Evolutionary conservation across 2,797 vertebrate genomes (phyloP).

Genomic region (Neomorphus geoffroyi): DNA sequence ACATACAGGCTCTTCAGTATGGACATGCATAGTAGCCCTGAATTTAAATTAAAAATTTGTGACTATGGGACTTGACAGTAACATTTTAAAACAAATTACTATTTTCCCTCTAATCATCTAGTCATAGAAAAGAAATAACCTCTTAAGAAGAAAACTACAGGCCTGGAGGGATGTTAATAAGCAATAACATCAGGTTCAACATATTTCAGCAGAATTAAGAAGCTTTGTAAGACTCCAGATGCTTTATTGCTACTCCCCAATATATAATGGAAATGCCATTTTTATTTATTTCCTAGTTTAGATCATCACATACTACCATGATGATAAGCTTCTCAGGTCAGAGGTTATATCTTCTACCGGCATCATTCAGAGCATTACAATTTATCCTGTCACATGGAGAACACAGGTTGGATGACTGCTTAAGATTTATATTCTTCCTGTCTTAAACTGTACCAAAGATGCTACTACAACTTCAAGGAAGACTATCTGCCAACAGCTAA

Average conservation of each 20-base stretch:
- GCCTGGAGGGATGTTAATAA: not conserved
- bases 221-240: not conserved
- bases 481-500: not conserved
- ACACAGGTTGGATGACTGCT: not conserved
- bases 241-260: not conserved
- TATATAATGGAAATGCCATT: not conserved
- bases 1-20: not conserved
- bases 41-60: not conserved
- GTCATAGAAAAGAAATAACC: not conserved
- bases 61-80: not conserved
- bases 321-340: slow-evolving; percentile 6
- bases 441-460: not conserved
- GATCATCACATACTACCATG: slow-evolving; percentile 18
- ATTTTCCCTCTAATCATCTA: not conserved
- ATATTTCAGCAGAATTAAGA: not conserved
- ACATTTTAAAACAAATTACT: not conserved
- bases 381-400: not conserved
- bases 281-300: slow-evolving; percentile 41
- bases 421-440: not conserved
- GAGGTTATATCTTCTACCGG: not conserved
- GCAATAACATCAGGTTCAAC: not conserved
- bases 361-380: not conserved
- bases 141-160: not conserved
- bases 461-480: not conserved
- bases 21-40: not conserved